phyloP scores from a whole-genome alignment of 2,113 vertebrate genomes.

The Aix galericulata region DNA sequence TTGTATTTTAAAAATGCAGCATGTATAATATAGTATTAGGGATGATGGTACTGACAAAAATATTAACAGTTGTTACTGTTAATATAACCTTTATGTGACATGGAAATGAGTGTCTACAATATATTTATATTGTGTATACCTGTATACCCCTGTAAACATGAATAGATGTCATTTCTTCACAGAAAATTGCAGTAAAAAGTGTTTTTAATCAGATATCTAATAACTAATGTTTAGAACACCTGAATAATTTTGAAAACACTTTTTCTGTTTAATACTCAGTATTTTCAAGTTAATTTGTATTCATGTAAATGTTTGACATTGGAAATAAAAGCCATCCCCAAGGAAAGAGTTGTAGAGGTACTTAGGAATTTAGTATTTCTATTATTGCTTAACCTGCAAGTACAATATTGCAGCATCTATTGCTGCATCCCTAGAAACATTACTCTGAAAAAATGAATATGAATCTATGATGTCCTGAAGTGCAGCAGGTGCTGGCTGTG shows the following conservation, averaged over 20 bases:
- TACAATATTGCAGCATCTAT: background rate
- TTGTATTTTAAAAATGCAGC: constrained; percentile 1
- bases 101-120: background rate
- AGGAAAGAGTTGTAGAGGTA: background rate
- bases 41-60: background rate
- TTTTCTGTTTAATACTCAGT: background rate
- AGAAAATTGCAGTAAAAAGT: background rate
- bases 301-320: background rate
- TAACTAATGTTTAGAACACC: background rate
- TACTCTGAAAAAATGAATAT: background rate
- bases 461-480: constrained; percentile 12
- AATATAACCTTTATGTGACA: background rate
- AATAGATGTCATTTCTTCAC: background rate
- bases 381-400: background rate
- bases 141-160: background rate
- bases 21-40: background rate
- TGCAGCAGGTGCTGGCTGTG: constrained; percentile 43
- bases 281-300: background rate
- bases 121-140: background rate
- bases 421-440: background rate
- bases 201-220: background rate
- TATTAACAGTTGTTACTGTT: background rate
- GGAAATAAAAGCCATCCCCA: background rate
- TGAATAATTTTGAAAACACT: background rate
- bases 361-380: background rate